Evolutionary conservation across 2,113 vertebrate species (phyloP).

Genomic region (Coracopsis vasa): DNA sequence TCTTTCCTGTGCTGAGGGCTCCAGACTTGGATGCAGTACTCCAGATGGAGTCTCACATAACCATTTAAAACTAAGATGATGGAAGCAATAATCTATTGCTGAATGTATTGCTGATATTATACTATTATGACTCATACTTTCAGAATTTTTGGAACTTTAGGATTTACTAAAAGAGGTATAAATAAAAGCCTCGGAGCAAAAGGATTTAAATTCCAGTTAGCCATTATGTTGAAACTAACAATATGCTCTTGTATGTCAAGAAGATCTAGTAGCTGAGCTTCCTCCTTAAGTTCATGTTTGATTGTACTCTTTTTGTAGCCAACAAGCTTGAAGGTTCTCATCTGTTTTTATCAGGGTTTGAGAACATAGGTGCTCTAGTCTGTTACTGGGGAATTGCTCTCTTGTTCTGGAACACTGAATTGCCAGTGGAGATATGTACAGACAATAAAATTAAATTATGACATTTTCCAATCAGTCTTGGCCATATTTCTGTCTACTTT

Average conservation of each 20-base stretch:
- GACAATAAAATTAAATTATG: not conserved
- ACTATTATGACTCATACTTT: not conserved
- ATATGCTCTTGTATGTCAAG: not conserved
- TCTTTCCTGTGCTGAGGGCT: not conserved
- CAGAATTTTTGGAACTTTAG: conserved; percentile 1
- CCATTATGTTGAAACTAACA: not conserved
- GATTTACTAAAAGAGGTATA: not conserved
- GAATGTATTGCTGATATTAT: not conserved
- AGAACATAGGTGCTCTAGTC: not conserved
- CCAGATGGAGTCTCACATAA: not conserved
- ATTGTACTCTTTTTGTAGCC: not conserved
- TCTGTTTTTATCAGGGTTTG: not conserved
- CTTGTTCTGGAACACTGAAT: not conserved
- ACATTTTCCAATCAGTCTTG: not conserved
- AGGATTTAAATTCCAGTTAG: not conserved
- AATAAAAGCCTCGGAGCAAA: not conserved
- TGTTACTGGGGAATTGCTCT: not conserved
- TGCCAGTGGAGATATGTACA: not conserved
- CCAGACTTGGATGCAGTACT: rapidly evolving
- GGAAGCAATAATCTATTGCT: not conserved
- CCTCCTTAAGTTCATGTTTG: not conserved
- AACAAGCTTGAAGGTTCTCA: not conserved
- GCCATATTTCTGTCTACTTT: not conserved
- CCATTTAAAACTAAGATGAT: not conserved
- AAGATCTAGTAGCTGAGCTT: not conserved